These are phyloP conservation scores for Oophaga pumilio DNA, from an alignment of 2,113 vertebrate species.

Conservation along the genomic window DNA sequence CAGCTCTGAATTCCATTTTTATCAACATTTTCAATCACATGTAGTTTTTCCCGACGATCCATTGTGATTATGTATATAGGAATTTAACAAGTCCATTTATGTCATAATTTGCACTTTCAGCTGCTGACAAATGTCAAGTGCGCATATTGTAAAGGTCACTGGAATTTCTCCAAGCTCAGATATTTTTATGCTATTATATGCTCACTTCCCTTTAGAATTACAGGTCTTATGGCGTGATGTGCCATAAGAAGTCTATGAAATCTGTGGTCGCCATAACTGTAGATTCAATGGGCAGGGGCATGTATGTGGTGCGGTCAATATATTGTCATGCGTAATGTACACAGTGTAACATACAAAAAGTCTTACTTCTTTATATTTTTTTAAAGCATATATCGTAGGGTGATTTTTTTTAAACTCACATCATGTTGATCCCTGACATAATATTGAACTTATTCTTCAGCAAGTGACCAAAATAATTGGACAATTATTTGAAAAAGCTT, in stretches of 20 bases:
- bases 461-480: too few relatives aligned
- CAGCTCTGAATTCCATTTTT: too few relatives aligned
- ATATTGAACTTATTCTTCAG: neutral
- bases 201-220: too few relatives aligned
- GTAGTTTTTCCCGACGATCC: neutral
- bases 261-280: neutral
- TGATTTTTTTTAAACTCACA: too few relatives aligned
- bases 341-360: neutral
- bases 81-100: neutral
- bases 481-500: too few relatives aligned
- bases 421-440: neutral
- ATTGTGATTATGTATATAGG: neutral
- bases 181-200: neutral
- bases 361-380: too few relatives aligned
- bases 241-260: neutral
- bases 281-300: neutral
- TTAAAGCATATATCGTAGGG: too few relatives aligned
- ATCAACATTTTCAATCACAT: neutral
- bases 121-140: neutral
- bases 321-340: neutral
- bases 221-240: too few relatives aligned
- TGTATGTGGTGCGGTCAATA: neutral
- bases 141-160: neutral
- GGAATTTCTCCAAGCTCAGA: neutral
- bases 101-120: neutral